Base-by-base conservation (phyloP, 92 coral and sea anemone species). In the Isaurus tuberculatus region DNA sequence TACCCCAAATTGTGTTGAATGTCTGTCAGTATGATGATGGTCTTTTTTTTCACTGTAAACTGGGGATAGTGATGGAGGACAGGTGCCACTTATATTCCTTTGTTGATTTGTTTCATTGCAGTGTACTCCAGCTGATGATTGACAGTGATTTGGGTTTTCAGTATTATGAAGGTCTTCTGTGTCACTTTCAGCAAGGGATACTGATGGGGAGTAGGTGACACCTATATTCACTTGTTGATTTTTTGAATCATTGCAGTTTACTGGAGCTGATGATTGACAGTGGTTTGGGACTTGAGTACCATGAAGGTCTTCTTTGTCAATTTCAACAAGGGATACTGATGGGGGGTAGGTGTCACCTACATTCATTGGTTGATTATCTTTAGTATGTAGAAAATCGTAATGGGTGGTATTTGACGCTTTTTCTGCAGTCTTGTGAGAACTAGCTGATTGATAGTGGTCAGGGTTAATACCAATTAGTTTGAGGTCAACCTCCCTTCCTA, bases 401-500 rank as follows among this genome's bases (percentile, higher is more conserved):
- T 55, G 27, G 27, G 63, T 55, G 28, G 70, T 9, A 1, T 27
- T 65, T 23, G 33, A 4, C 37, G 4, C 70, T 13, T 32, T 25
- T 32, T 65, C 70, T 10, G 70, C 40, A 8, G 70, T 25, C 8
- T 65, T 31, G 37, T 28, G 5, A 14, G 71, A 65, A 30, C 33
- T 28, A 28, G 23, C 4, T 28, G 20, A 65, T 29, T 29, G 16
- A 28, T 19, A 65, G 71, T 65, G 71, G 71, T 27, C 37, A 55
- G 19, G 63, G 63, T 55, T 17, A 20, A 25, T 36, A 40, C 86
- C 92, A 63, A 89, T 73, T 28, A 85, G 36, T 22, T 70, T 25
- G 27, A 89, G 70, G 72, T 89, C 89, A n/a, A 89, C 31, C 26
- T 79, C 86, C 72, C 79, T 79, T 30, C 77, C 75, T 57, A 63